Evolutionary conservation across 2,888 invertebrate genomes (phyloP).

Genomic region (Enchytraeus crypticus): DNA sequence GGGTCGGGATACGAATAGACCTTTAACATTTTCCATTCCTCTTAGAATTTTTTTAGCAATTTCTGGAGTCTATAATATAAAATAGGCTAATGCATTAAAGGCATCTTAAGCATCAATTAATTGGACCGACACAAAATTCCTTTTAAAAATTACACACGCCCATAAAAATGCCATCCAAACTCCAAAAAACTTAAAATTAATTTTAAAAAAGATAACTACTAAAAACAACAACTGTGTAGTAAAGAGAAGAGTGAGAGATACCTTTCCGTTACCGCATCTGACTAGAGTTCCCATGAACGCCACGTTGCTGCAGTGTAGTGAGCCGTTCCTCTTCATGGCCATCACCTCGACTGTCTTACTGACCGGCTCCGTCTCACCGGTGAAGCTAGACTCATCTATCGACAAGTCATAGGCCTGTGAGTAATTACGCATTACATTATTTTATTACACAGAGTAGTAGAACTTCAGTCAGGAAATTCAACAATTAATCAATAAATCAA

Average conservation of each 20-base stretch:
- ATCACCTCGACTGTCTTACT: constrained; percentile 45
- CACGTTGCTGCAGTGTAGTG: constrained; percentile 59
- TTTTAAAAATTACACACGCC: too few species aligned
- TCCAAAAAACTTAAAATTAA: not conserved
- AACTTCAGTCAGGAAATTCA: too few species aligned
- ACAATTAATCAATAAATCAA: too few species aligned
- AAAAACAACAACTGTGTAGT: not conserved
- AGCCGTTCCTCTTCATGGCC: constrained; percentile 57
- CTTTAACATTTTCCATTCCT: too few species aligned
- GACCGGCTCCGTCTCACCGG: constrained; percentile 93
- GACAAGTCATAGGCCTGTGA: constrained; percentile 72
- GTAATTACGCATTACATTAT: not conserved
- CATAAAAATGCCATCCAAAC: not conserved
- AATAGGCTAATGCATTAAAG: too few species aligned
- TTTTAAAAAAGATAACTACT: not conserved
- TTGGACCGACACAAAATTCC: too few species aligned
- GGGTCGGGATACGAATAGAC: too few species aligned
- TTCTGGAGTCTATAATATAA: too few species aligned
- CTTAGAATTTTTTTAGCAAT: too few species aligned
- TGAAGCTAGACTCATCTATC: constrained; percentile 96
- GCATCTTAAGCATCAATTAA: too few species aligned
- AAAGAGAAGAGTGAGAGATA: constrained; percentile 47
- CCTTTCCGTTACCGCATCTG: constrained; percentile 88
- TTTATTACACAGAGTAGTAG: too few species aligned
- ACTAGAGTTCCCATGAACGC: constrained; percentile 98